Conservation (phyloP, 2,888 invertebrate species). For the Elegia similella region DNA sequence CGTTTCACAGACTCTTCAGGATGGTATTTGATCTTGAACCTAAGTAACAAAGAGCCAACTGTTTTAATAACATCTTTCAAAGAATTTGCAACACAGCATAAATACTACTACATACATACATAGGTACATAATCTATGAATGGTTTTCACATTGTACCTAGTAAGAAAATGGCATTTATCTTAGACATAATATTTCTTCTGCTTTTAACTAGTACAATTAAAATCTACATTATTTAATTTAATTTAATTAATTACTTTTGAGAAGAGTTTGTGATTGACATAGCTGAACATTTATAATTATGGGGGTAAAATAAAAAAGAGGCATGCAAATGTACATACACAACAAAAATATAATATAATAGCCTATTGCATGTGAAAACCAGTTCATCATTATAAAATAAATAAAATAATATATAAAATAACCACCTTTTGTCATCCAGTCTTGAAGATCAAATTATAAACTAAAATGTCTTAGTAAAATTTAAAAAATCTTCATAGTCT, state of each 20-base stretch:
- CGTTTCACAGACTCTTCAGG: constrained; percentile 96
- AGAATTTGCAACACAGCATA: constrained; percentile 1
- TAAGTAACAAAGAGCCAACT: constrained; percentile 62
- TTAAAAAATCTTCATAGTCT: constrained; percentile 77
- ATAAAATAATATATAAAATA: constrained; percentile 31
- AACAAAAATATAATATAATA: not conserved
- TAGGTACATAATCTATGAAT: constrained; percentile 1
- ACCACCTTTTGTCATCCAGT: constrained; percentile 38
- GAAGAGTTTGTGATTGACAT: too few species aligned
- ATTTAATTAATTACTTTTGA: too few species aligned
- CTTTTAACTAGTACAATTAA: too few species aligned
- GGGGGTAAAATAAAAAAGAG: not conserved
- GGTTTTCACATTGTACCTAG: constrained; percentile 3
- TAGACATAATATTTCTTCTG: not conserved
- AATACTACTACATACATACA: constrained; percentile 9
- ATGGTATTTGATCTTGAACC: constrained; percentile 99
- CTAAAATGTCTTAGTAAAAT: constrained; percentile 68
- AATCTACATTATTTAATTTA: too few species aligned
- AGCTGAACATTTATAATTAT: not conserved
- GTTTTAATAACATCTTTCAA: not conserved
- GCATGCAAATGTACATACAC: not conserved
- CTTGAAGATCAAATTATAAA: constrained; percentile 47
- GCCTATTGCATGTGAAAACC: constrained; percentile 29
- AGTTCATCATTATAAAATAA: constrained; percentile 20
- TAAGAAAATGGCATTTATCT: too few species aligned